Evolutionary conservation across 2,113 vertebrate species (phyloP).

Genomic region (Triplophysa dalaica): DNA sequence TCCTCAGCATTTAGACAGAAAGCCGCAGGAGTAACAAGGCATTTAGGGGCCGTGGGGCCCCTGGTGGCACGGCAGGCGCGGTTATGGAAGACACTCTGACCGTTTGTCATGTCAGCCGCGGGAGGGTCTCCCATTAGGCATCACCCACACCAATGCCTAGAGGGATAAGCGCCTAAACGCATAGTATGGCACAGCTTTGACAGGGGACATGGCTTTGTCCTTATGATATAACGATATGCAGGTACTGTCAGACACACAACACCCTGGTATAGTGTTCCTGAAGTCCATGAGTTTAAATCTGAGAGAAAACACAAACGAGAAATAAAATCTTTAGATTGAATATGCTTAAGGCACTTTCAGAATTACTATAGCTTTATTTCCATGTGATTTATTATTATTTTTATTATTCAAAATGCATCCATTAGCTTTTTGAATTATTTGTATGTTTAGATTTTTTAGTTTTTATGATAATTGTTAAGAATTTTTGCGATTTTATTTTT

Average conservation of each 20-base stretch:
- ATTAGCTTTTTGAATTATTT: no score
- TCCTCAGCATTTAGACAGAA: slow-evolving; percentile 47
- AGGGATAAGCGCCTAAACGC: slow-evolving; percentile 13
- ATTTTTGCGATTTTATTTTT: no score
- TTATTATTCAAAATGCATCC: no score
- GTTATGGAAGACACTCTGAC: slow-evolving; percentile 41
- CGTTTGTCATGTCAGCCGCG: slow-evolving; percentile 37
- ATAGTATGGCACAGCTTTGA: slow-evolving; percentile 13
- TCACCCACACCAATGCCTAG: slow-evolving; percentile 7
- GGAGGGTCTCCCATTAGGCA: slow-evolving; percentile 34
- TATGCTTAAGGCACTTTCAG: no score
- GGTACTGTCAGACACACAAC: background rate
- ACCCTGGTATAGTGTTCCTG: no score
- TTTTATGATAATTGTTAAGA: no score
- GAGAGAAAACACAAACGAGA: no score
- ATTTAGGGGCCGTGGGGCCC: slow-evolving; percentile 43
- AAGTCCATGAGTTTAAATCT: no score
- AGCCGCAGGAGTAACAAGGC: slow-evolving; percentile 47
- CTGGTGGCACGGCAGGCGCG: slow-evolving; percentile 18
- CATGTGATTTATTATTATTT: no score
- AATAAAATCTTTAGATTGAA: no score
- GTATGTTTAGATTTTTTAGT: no score
- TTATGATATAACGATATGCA: background rate
- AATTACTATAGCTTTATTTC: no score
- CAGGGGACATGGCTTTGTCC: background rate